Evolutionary conservation across 2,797 vertebrate genomes (phyloP).

Genomic region (Phyllotis vaccarum): DNA sequence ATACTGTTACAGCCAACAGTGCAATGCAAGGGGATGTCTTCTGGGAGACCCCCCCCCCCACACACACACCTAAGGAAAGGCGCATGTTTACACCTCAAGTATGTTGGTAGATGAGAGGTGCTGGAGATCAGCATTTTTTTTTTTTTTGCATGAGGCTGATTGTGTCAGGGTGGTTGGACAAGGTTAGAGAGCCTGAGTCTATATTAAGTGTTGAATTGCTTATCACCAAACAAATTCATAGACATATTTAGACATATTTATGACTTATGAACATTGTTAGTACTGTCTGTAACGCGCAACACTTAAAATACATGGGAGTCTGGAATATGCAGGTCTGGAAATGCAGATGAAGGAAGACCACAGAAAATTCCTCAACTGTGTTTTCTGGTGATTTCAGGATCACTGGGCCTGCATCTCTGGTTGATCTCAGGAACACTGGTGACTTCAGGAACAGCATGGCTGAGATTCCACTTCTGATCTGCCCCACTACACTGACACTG

Average conservation of each 20-base stretch:
- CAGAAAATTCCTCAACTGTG: background rate
- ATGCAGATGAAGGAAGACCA: background rate
- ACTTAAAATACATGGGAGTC: background rate
- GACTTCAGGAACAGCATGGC: no score
- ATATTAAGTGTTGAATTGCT: background rate
- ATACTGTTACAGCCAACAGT: background rate
- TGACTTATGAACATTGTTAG: background rate
- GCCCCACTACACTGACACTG: background rate
- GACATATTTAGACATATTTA: background rate
- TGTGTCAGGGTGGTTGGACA: background rate
- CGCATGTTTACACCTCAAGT: background rate
- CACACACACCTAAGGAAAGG: background rate
- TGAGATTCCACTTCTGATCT: background rate
- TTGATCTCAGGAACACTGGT: no score
- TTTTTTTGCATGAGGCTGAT: background rate
- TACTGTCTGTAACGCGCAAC: background rate
- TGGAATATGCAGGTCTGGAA: background rate
- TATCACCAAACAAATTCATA: background rate
- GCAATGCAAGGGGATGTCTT: background rate
- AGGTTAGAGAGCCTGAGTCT: background rate
- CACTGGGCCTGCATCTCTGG: no score
- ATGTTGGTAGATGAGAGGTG: background rate
- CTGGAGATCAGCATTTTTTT: background rate
- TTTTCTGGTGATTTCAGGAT: background rate
- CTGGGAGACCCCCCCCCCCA: no score